phyloP scores from a whole-genome alignment of 2,797 vertebrate species.

The Pipistrellus pygmaeus region DNA sequence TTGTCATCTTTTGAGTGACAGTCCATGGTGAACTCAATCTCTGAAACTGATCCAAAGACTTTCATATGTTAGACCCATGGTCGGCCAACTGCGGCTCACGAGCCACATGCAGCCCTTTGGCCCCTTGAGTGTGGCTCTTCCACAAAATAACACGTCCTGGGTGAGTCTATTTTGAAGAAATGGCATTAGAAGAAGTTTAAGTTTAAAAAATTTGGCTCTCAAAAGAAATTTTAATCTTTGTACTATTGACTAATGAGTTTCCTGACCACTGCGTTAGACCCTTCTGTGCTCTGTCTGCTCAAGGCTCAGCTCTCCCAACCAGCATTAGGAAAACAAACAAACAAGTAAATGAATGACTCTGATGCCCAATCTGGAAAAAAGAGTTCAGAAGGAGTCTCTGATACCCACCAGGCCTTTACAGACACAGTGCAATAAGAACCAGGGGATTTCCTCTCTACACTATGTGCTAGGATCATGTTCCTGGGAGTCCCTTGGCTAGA shows the following conservation, averaged over 20 bases:
- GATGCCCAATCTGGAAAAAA: neutral
- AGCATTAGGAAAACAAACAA: neutral
- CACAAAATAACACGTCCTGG: too few relatives aligned
- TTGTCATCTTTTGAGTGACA: neutral
- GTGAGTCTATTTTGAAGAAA: too few relatives aligned
- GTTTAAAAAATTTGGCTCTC: too few relatives aligned
- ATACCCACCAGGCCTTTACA: neutral
- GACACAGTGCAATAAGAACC: neutral
- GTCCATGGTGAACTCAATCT: neutral
- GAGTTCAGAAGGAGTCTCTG: neutral
- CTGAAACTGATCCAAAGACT: neutral
- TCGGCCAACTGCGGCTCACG: too few relatives aligned
- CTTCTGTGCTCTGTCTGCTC: neutral
- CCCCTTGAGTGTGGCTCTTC: too few relatives aligned
- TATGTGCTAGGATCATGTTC: neutral
- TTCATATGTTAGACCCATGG: neutral
- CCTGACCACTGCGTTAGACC: neutral
- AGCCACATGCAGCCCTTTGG: too few relatives aligned
- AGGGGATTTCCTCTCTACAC: neutral
- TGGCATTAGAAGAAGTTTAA: too few relatives aligned
- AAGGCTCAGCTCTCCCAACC: neutral
- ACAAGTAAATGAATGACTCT: neutral
- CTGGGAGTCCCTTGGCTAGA: neutral
- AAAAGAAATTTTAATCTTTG: too few relatives aligned
- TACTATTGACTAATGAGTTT: too few relatives aligned